phyloP scores from a whole-genome alignment of 2,113 vertebrate species.

The Butastur rufipennis region DNA sequence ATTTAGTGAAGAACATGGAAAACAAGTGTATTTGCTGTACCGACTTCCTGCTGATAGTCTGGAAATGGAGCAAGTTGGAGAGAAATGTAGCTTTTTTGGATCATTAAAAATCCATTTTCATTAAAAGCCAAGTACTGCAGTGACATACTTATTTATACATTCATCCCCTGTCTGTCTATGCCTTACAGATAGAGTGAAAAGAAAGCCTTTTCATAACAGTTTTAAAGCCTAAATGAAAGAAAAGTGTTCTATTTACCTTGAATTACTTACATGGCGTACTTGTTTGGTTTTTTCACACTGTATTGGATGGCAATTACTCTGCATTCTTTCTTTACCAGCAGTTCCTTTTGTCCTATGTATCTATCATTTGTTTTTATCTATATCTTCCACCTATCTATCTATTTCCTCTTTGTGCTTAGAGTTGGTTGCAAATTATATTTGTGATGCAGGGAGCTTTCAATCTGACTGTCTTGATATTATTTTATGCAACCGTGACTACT shows the following conservation, averaged over 20 bases:
- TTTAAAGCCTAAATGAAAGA: constrained; percentile 41
- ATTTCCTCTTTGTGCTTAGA: constrained; percentile 43
- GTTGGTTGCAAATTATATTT: constrained; percentile 61
- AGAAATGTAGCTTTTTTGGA: neutral
- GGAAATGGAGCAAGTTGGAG: constrained; percentile 27
- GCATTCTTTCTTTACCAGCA: constrained; percentile 39
- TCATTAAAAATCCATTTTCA: constrained; percentile 51
- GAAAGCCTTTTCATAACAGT: constrained; percentile 27
- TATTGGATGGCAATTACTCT: constrained; percentile 33
- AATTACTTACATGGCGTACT: neutral
- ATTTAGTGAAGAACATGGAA: constrained; percentile 23
- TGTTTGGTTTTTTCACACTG: neutral
- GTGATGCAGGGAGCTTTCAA: constrained; percentile 52
- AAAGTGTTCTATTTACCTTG: constrained; percentile 32
- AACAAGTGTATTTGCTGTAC: neutral
- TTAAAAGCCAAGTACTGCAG: constrained; percentile 28
- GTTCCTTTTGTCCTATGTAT: constrained; percentile 7
- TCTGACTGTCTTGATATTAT: constrained; percentile 62
- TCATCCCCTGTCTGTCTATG: neutral
- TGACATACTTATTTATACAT: constrained; percentile 26
- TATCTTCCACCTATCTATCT: constrained; percentile 29
- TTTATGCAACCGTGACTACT: constrained; percentile 57
- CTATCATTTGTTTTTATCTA: constrained; percentile 54
- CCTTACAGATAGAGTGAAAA: neutral
- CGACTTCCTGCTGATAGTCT: neutral